Evolutionary conservation across 2,888 invertebrate species (phyloP).

Genomic region (Urechis unicinctus): DNA sequence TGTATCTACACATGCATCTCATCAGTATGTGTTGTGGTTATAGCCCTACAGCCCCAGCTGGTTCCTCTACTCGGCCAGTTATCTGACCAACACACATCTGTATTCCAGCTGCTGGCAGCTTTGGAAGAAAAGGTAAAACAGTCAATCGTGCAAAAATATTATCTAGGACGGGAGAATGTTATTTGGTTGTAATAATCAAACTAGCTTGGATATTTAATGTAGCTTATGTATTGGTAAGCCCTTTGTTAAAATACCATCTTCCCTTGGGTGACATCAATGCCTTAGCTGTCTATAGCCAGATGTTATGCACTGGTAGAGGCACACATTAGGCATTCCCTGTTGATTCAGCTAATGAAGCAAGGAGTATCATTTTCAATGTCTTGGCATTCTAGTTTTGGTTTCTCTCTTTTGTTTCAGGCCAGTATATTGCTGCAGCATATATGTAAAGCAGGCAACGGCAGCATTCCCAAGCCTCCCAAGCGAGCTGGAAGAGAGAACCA

Average conservation of each 20-base stretch:
- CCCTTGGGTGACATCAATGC: no score
- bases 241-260: no score
- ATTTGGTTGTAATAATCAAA: no score
- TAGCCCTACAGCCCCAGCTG: conserved; percentile 31
- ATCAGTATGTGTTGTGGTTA: no score
- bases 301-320: conserved; percentile 1
- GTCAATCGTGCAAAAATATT: no score
- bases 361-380: no score
- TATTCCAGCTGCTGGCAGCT: conserved; percentile 28
- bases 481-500: conserved; percentile 1
- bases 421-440: conserved; percentile 30
- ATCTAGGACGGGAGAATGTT: no score
- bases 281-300: no score
- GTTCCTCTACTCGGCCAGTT: conserved; percentile 29
- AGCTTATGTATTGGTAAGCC: no score
- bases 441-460: conserved; percentile 36
- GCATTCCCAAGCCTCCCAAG: conserved; percentile 28
- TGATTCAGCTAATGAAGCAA: background rate
- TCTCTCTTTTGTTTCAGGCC: conserved; percentile 20
- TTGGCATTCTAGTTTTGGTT: no score
- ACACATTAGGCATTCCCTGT: background rate
- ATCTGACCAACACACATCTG: conserved; percentile 26
- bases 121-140: conserved; percentile 34
- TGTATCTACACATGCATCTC: conserved; percentile 7
- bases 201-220: no score